Conservation (phyloP, 1,140 invertebrate species). For the Argopecten irradians region DNA sequence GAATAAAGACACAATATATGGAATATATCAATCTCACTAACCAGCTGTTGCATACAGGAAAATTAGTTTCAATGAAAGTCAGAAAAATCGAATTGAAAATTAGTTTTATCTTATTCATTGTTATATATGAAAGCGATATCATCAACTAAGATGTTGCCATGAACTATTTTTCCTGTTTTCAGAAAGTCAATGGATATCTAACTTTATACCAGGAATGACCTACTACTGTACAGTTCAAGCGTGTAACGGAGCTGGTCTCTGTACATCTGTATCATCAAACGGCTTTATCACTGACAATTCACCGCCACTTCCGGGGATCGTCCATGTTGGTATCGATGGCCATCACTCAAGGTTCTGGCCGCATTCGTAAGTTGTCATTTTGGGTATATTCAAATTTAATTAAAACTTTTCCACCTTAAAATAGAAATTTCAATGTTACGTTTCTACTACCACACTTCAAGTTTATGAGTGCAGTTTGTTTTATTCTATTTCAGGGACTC, state of each 20-base stretch:
- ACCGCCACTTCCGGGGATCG: slow-evolving; percentile 52
- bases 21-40: too few relatives aligned
- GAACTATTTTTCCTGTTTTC: neutral
- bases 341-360: slow-evolving; percentile 47
- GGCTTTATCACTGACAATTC: slow-evolving; percentile 55
- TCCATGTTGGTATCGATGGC: slow-evolving; percentile 42
- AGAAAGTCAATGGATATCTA: slow-evolving; percentile 13
- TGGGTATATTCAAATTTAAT: too few relatives aligned
- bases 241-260: slow-evolving; percentile 56
- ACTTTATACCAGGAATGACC: slow-evolving; percentile 27
- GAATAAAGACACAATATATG: too few relatives aligned
- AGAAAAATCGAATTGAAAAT: neutral
- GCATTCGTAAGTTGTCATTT: slow-evolving; percentile 28
- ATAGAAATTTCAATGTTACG: neutral
- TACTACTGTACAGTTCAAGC: slow-evolving; percentile 45
- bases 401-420: too few relatives aligned
- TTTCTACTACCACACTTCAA: neutral
- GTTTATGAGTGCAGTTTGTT: neutral
- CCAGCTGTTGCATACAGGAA: too few relatives aligned
- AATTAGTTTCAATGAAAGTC: neutral
- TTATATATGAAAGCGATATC: neutral
- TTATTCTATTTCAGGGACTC: slow-evolving; percentile 43
- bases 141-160: neutral
- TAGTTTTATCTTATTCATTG: neutral
- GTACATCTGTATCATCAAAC: slow-evolving; percentile 48